Evolutionary conservation across 2,888 invertebrate genomes (phyloP), one percentile per base, ranked within the genome.

Genomic region (Neoscelio sp.): DNA sequence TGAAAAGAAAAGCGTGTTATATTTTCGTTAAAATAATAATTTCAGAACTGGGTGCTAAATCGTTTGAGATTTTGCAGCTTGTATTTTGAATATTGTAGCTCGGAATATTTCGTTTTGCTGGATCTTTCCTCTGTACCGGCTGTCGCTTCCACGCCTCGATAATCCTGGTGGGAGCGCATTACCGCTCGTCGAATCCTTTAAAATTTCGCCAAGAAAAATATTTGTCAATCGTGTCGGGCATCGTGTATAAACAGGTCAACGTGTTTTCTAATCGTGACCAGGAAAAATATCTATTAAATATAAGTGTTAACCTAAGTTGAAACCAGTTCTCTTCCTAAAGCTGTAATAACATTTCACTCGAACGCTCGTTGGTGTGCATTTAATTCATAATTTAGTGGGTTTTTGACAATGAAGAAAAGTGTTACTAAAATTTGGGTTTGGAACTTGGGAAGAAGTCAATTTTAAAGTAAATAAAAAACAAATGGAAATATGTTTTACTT

Each of bases 191-290:
- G 58, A 82, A 83, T 74, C 80, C 75, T 80, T 82, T 71, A 78
- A 85, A 84, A 83, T 85, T 85, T 84, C 78, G 78, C 83, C 81
- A 85, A 85, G 82, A 85, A 87, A 88, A 90, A 90, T 90, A 90
- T 90, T 89, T 89, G 87, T 88, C 87, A 86, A 87, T 87, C 88
- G 87, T 89, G 89, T 89, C 86, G 83, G 84, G 82, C 85, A 84
- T 85, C 85, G 87, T 88, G 85, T 88, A 89, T 87, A 89, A 89
- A 89, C 89, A 89, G 89, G 88, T 89, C 89, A 84, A 76, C 77
- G 67, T 77, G 77, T 81, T 81, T 81, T 79, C 78, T 67, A 80
- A 82, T 78, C 81, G 80, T 81, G 79, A 79, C 79, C 42, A 58
- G 64, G 75, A 74, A 80, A 78, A 77, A 70, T 68, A 46, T 23